These are phyloP conservation scores for Enteromius argenteus DNA, from an alignment of 2,797 vertebrate genomes.

Conservation along the genomic window DNA sequence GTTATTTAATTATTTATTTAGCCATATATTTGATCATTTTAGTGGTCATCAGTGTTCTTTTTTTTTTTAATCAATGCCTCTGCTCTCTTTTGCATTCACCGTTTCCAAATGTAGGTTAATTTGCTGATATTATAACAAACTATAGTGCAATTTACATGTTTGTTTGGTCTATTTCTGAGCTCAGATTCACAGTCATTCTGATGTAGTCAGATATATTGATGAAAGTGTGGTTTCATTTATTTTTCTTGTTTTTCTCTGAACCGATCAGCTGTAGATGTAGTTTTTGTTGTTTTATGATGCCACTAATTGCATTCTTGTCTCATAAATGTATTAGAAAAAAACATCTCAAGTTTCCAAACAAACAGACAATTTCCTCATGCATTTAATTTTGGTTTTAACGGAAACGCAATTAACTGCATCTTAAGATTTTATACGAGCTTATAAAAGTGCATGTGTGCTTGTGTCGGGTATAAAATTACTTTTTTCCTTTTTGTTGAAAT, in stretches of 20 bases:
- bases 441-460: conserved; percentile 56
- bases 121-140: background rate
- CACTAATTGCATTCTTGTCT: conserved; percentile 49
- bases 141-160: too few species aligned
- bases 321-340: conserved; percentile 51
- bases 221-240: background rate
- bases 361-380: conserved; percentile 49
- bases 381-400: conserved; percentile 62
- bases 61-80: background rate
- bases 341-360: conserved; percentile 16
- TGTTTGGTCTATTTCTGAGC: background rate
- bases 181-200: background rate
- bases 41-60: background rate
- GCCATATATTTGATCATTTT: background rate
- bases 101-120: background rate
- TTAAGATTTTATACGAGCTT: conserved; percentile 52
- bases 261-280: background rate
- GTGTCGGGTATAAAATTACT: conserved; percentile 46
- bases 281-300: conserved; percentile 32
- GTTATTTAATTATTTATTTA: background rate
- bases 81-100: background rate
- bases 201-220: background rate
- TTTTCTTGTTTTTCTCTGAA: background rate
- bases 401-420: conserved; percentile 61
- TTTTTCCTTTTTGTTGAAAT: conserved; percentile 62